Percentiles rank a stretch among this genome's conserved stretches.
Conservation (phyloP, 2,888 invertebrate genomes). For the Aproaerema taeniolella region DNA sequence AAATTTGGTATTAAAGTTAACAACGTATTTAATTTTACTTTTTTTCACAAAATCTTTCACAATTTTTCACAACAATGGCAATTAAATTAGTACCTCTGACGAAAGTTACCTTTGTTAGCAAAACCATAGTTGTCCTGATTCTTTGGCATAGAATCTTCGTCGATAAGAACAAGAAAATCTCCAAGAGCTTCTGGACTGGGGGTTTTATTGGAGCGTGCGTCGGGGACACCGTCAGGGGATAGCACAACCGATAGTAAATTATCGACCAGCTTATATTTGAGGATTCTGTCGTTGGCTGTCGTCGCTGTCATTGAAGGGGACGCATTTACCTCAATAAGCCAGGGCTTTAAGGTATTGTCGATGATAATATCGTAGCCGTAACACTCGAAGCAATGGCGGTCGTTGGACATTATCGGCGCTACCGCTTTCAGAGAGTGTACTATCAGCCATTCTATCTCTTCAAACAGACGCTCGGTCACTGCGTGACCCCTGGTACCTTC, state of each 20-base stretch:
- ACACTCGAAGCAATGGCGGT: slow-evolving; percentile 95
- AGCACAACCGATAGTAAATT: slow-evolving; percentile 94
- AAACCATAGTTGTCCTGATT: slow-evolving; percentile 9
- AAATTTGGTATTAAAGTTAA: too few relatives aligned
- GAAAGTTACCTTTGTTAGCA: slow-evolving; percentile 12
- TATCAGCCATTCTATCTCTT: slow-evolving; percentile 93
- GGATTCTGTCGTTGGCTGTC: slow-evolving; percentile 94
- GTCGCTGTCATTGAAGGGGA: slow-evolving; percentile 97
- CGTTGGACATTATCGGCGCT: slow-evolving; percentile 95
- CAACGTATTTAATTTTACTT: too few relatives aligned
- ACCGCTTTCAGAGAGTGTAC: slow-evolving; percentile 96
- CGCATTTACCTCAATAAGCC: slow-evolving; percentile 96
- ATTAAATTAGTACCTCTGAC: too few relatives aligned
- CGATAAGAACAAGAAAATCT: slow-evolving; percentile 90
- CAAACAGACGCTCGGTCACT: slow-evolving; percentile 93
- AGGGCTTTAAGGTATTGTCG: slow-evolving; percentile 94
- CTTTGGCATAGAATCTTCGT: slow-evolving; percentile 87
- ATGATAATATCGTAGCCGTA: slow-evolving; percentile 98
- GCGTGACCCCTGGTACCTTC: slow-evolving; percentile 94
- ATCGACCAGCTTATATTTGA: slow-evolving; percentile 96
- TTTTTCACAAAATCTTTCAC: too few relatives aligned
- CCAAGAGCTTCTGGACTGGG: slow-evolving; percentile 85
- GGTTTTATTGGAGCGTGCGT: slow-evolving; percentile 92
- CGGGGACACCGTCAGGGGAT: slow-evolving; percentile 92
- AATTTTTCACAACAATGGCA: too few relatives aligned